These are phyloP conservation scores for Cottus gobio DNA, from an alignment of 2,113 vertebrate genomes.

Conservation along the genomic window DNA sequence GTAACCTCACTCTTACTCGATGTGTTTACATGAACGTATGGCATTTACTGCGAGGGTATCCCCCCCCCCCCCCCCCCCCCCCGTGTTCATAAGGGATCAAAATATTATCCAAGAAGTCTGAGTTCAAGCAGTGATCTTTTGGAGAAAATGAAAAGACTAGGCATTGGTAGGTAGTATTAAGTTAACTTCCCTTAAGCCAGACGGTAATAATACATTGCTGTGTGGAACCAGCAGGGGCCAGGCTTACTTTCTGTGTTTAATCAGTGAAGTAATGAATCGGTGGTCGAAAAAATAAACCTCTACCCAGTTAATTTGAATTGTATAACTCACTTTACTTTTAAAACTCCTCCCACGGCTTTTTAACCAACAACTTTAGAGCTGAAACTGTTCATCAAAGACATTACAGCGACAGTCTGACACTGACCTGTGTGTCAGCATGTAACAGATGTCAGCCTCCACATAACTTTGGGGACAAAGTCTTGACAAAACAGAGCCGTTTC, in stretches of 20 bases:
- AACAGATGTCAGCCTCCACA: conserved; percentile 63
- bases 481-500: conserved; percentile 60
- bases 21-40: background rate
- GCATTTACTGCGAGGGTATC: background rate
- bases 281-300: conserved; percentile 11
- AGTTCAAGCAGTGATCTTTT: too few relatives aligned
- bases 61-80: too few relatives aligned
- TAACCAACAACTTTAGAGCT: conserved; percentile 32
- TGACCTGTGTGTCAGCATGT: conserved; percentile 63
- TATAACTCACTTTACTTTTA: background rate
- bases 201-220: background rate
- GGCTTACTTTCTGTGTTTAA: conserved; percentile 38
- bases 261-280: conserved; percentile 10
- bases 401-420: conserved; percentile 34
- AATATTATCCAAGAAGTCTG: background rate
- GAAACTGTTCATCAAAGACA: conserved; percentile 50
- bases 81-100: background rate
- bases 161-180: background rate
- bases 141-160: background rate
- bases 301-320: background rate
- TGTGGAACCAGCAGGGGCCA: conserved; percentile 5
- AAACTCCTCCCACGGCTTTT: conserved; percentile 32
- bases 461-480: conserved; percentile 57
- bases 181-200: background rate
- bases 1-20: background rate